Base-by-base conservation (phyloP, 2,113 vertebrate species). In the Chloroceryle aenea region DNA sequence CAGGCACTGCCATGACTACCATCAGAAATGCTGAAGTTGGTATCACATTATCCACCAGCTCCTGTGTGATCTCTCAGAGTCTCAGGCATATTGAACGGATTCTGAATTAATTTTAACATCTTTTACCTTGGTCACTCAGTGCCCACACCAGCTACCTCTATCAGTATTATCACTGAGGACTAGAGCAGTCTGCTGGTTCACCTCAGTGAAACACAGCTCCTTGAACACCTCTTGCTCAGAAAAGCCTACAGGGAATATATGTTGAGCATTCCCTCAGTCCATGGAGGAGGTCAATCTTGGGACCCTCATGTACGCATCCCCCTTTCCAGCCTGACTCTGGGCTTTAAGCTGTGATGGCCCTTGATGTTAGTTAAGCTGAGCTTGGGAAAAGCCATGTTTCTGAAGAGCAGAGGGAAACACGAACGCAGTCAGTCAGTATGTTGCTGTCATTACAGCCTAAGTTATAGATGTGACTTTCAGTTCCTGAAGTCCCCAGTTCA, bases 381-480 rank as follows among this genome's bases (percentile, higher is more conserved):
- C 30, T 27, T 61, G 64, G 52, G 61, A 48, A 90, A 86, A 75
- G 4, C 2, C 56, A 14, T 5, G 7, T 61, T 89, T 76, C 42
- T 9, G 11, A 86, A 55, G 29, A 62, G 42, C 47, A 77, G 47
- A 75, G 2, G 10, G 27, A 69, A 68, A 82, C 12, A 48, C 1
- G 19, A 67, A 55, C n/a, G 6, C 14, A 43, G 15, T 2, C 0
- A 0, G 27, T 50, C 66, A 43, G 61, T 3, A 1, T 4, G 10
- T 45, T 59, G 14, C 18, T 89, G 40, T 14, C 12, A 23, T 14
- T 59, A 84, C 71, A 94, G 42, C 45, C 43, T 36, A 36, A 80
- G 36, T 47, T 47, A 32, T 13, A 45, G 45, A 10, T 45, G 2
- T n/a, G 47, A 18, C 32, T 86, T 67, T 81, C 3, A 1, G 40